Evolutionary conservation across 2,113 vertebrate genomes (phyloP), one percentile per base, ranked within the genome.

Genomic region (Myrmophylax atrothorax): DNA sequence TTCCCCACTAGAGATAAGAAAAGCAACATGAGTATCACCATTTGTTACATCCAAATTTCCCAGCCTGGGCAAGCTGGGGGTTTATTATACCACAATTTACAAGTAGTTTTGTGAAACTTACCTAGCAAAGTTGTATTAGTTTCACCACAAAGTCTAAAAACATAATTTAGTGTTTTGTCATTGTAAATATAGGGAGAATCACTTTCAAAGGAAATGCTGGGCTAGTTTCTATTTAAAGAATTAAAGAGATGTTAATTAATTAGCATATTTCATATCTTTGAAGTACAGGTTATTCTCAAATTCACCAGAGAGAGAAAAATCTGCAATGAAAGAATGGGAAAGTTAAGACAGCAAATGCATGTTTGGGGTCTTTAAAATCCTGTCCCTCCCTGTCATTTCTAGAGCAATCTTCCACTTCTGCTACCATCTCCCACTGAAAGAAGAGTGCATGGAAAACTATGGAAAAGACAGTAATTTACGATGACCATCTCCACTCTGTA

Each of bases 161-260:
- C 26, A 29, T 18, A 4, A 67, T 50, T 86, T 40, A 49, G 18
- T 50, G 6, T 63, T 73, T 70, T 89, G 12, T 58, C 25, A 6
- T 25, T 29, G 8, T 74, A 66, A 44, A 73, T 55, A 46, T 28
- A 52, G 14, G 33, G 10, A 80, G 19, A 90, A 73, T 74, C 18
- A 74, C 38, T 90, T 95, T 88, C 47, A 81, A 47, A 92, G 29
- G 24, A 18, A 88, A 56, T 72, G 12, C 15, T 56, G 38, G 18
- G 5, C 76, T 56, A 56, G 20, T 77, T 88, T 94, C 38, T 70
- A 23, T 59, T 74, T 88, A 38, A 74, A 90, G 18, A 95, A 88
- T 70, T 88, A 77, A 91, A 87, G n/a, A 76, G 33, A 83, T 74
- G 17, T 73, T 76, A 82, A 80, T 69, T 73, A 76, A 87, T 84